These are phyloP conservation scores for Propithecus perrieri DNA, from an alignment of 2,797 vertebrate genomes.

Conservation along the genomic window DNA sequence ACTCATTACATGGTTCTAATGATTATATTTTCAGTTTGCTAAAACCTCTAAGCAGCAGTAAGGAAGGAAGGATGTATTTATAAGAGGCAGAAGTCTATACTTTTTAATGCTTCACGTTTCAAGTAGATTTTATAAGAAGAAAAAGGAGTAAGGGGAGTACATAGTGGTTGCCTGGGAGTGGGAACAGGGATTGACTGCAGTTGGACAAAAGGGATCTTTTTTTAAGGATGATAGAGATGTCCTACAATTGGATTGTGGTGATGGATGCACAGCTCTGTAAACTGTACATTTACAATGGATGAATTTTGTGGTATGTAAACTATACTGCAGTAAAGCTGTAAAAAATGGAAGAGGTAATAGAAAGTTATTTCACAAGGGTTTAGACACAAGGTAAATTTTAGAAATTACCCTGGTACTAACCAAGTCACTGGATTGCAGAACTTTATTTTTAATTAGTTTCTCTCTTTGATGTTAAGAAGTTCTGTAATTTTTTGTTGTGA, in stretches of 20 bases:
- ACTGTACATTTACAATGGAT: not conserved
- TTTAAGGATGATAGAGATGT: not conserved
- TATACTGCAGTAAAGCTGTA: not conserved
- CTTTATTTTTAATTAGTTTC: conserved; percentile 46
- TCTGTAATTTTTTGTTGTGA: not conserved
- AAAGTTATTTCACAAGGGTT: not conserved
- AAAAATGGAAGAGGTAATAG: not conserved
- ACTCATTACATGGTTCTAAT: not conserved
- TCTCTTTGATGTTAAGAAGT: not conserved
- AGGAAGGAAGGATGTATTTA: not conserved
- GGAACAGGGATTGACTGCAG: not conserved
- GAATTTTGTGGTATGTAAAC: not conserved
- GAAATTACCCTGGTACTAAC: not conserved
- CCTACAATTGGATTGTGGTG: not conserved
- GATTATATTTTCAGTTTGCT: not conserved
- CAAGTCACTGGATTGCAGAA: not conserved
- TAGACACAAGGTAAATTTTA: not conserved
- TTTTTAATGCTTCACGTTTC: not conserved
- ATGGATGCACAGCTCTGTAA: not conserved
- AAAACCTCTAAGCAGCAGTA: not conserved
- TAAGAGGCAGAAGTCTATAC: not conserved
- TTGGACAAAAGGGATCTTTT: not conserved
- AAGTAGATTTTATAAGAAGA: not conserved
- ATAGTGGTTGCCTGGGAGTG: not conserved
- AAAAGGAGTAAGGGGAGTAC: not conserved